Evolutionary conservation across 2,113 vertebrate species (phyloP).

Genomic region (Brachirus orientalis): DNA sequence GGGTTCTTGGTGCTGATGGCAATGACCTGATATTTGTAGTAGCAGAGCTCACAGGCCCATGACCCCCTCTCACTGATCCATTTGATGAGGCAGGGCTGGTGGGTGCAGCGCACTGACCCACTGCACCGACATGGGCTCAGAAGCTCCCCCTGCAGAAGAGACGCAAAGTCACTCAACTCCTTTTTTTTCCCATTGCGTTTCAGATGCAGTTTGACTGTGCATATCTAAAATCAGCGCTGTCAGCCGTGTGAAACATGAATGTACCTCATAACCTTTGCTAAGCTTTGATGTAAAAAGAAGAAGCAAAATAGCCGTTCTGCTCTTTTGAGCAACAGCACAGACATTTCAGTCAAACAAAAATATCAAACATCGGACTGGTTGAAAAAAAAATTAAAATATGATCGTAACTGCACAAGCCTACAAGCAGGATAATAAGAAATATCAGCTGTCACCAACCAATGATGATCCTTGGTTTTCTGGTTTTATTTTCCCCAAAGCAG

Average conservation of each 20-base stretch:
- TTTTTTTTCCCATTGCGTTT: background rate
- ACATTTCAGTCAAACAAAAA: background rate
- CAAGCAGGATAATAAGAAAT: constrained; percentile 5
- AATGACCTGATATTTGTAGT: constrained; percentile 99
- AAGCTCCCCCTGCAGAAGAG: constrained; percentile 90
- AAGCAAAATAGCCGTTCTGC: background rate
- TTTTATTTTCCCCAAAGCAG: constrained; percentile 14
- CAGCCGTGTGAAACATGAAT: background rate
- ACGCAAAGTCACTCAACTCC: constrained; percentile 8
- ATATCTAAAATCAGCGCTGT: constrained; percentile 2
- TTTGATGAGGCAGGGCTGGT: constrained; percentile 98
- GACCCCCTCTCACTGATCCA: constrained; percentile 99
- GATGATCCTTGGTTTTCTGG: constrained; percentile 7
- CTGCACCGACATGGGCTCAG: constrained; percentile 96
- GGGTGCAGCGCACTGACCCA: constrained; percentile 96
- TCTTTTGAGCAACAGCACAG: background rate
- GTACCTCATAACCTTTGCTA: background rate
- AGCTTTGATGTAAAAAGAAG: background rate
- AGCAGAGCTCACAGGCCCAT: constrained; percentile 99
- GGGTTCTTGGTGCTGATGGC: constrained; percentile 99
- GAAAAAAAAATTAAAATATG: background rate
- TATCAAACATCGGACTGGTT: background rate
- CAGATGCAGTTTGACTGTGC: too few species aligned
- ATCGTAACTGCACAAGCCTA: background rate
- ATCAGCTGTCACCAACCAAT: constrained; percentile 10